Base-by-base conservation (phyloP, 2,888 invertebrate species). In the Hipparchia sbordonii region DNA sequence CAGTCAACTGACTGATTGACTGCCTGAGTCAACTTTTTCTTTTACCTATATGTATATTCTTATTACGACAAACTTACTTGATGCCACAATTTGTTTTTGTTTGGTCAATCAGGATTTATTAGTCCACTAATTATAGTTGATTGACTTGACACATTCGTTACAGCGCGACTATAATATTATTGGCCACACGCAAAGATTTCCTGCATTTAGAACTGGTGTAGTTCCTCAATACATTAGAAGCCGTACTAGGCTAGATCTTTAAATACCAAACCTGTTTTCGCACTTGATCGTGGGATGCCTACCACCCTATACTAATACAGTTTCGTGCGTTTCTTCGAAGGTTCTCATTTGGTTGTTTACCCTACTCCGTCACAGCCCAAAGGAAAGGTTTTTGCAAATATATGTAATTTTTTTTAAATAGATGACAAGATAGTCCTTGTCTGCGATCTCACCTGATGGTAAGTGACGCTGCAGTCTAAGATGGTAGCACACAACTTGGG, bases 131-230 rank as follows among this genome's bases (percentile, higher is more conserved):
- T 23, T 45, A 62, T 8, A 46, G 54, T 63, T 63, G 63, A 72
- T 56, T 51, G 63, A 59, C 23, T 56, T 51, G 63, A 59, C 23
- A 23, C 10, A 72, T 63, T 51, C 33, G 57, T 52, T 65, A 33
- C 7, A 67, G 59, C 51, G 39, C 12, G 57, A 33, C 13, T 39
- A 33, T 72, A 63, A 23, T 23, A 23, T 72, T 74, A 72, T 60
- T 67, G 63, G 60, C n/a, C 48, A 51, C 70, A 63, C 70, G 70
- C 72, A 56, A 72, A 59, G 46, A 70, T 67, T 72, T 67, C 51
- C 62, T 52, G 54, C 23, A 67, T 59, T 65, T 70, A 72, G 61
- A 57, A 69, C 72, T 68, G 23, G 51, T 71, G 57, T 59, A 51
- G 59, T 60, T 60, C 59, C 66, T 67, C 61, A 23, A 56, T 48